These are phyloP conservation scores for Macropus fuliginosus DNA, from an alignment of 2,797 vertebrate genomes.

Conservation along the genomic window DNA sequence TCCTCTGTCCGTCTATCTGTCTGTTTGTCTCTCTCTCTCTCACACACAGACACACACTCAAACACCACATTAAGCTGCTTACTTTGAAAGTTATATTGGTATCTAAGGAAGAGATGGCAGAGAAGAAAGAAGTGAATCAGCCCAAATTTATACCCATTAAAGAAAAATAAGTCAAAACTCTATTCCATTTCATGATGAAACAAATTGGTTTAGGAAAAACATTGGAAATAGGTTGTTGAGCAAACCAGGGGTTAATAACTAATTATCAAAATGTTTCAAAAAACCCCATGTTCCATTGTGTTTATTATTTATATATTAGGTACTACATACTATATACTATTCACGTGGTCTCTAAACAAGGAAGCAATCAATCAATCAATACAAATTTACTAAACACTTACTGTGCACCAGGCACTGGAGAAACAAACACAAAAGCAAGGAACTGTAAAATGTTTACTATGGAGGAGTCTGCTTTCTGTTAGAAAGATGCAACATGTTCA, in stretches of 20 bases:
- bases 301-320: background rate
- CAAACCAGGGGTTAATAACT: background rate
- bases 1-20: background rate
- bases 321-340: background rate
- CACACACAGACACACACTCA: background rate
- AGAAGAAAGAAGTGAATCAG: background rate
- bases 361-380: background rate
- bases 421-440: background rate
- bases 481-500: background rate
- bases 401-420: background rate
- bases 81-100: background rate
- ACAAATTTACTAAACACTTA: background rate
- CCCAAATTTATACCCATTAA: background rate
- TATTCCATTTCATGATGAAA: background rate
- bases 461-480: background rate
- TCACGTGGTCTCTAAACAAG: accelerated
- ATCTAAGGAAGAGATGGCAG: too few relatives aligned
- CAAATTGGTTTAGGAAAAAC: background rate
- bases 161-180: background rate
- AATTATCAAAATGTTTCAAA: background rate
- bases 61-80: background rate
- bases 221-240: background rate
- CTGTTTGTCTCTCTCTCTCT: background rate
- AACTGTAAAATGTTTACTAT: background rate
- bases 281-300: background rate